These are phyloP conservation scores for Intellagama lesueurii DNA, from an alignment of 2,797 vertebrate species.

Conservation along the genomic window DNA sequence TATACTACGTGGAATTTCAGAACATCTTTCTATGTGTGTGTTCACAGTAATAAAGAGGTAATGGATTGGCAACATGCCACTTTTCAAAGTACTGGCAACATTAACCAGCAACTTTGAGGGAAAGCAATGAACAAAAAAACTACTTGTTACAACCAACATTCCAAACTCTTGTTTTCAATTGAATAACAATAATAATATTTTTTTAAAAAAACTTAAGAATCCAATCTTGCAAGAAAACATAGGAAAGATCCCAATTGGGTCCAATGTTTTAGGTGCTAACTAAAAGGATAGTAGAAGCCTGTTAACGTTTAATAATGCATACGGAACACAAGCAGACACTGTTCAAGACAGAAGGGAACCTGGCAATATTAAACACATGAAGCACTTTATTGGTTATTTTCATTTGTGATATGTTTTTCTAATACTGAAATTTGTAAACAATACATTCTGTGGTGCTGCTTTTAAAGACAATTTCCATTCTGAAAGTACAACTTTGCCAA, in stretches of 20 bases:
- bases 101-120: no score
- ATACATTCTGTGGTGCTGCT: conserved; percentile 27
- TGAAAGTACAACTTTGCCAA: conserved; percentile 48
- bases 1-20: no score
- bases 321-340: conserved; percentile 60
- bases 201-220: not conserved
- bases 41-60: no score
- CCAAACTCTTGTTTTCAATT: no score
- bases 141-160: no score
- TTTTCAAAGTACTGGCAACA: no score
- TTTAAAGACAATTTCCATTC: conserved; percentile 56
- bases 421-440: conserved; percentile 27
- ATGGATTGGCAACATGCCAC: no score
- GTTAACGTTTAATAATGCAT: conserved; percentile 48
- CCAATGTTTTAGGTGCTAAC: accelerated
- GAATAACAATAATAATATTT: no score
- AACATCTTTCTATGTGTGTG: no score
- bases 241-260: not conserved
- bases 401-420: conserved; percentile 55
- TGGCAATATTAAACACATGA: conserved; percentile 71
- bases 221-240: not conserved
- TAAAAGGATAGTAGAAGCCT: conserved; percentile 23
- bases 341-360: conserved; percentile 24
- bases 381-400: conserved; percentile 57
- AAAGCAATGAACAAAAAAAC: no score